phyloP scores from a whole-genome alignment of 2,888 invertebrate genomes.

The Volucella bombylans region DNA sequence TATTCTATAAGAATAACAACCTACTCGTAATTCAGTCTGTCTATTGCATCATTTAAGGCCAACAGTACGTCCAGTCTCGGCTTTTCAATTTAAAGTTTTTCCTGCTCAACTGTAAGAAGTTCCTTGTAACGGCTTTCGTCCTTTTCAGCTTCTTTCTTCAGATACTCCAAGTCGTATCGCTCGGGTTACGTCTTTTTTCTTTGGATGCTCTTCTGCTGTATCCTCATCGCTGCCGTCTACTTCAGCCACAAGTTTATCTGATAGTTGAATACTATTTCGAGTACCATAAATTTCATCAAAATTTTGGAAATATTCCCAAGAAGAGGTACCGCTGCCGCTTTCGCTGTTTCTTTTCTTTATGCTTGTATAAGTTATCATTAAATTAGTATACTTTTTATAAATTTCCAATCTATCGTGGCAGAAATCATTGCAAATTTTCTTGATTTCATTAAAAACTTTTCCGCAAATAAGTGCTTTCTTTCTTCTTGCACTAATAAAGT shows the following conservation, averaged over 20 bases:
- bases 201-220: neutral
- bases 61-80: neutral
- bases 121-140: neutral
- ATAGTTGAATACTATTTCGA: neutral
- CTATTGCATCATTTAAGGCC: too few relatives aligned
- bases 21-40: too few relatives aligned
- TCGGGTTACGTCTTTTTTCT: neutral
- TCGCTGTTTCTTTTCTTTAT: constrained; percentile 8
- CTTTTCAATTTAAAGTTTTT: constrained; percentile 1
- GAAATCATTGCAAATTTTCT: too few relatives aligned
- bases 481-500: neutral
- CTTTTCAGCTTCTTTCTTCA: constrained; percentile 3
- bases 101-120: constrained; percentile 3
- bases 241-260: constrained; percentile 6
- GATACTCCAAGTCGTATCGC: neutral
- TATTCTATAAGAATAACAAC: too few relatives aligned
- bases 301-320: constrained; percentile 3
- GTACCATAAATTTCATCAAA: constrained; percentile 5
- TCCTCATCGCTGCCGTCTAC: constrained; percentile 3
- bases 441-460: too few relatives aligned
- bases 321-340: constrained; percentile 12
- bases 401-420: constrained; percentile 12
- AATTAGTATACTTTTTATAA: too few relatives aligned
- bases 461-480: constrained; percentile 2
- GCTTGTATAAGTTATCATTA: constrained; percentile 3